Evolutionary conservation across 23 tunicate species (phyloP).

Genomic region (Styela plicata): DNA sequence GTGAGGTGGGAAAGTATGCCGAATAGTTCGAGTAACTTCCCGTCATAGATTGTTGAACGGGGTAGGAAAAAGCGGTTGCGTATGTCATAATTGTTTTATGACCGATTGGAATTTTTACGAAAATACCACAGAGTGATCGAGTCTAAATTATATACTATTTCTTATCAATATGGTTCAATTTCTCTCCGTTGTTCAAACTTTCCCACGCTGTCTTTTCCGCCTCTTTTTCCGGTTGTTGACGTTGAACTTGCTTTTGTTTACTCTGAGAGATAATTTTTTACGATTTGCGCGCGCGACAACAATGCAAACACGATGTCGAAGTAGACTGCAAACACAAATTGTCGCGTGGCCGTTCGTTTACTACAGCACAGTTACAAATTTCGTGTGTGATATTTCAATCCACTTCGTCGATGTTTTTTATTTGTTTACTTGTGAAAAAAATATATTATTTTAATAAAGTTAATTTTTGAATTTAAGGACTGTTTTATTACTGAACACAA

Average conservation of each 20-base stretch:
- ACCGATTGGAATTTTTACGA: neutral
- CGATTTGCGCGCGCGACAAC: conserved; percentile 15
- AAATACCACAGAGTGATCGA: neutral
- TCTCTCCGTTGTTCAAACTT: neutral
- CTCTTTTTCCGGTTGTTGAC: conserved; percentile 1
- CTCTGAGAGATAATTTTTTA: conserved; percentile 11
- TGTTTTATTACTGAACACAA: too few relatives aligned
- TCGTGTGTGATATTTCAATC: too few relatives aligned
- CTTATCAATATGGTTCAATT: neutral
- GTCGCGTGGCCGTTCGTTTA: too few relatives aligned
- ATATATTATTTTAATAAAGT: too few relatives aligned
- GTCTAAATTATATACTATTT: neutral
- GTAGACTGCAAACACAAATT: too few relatives aligned
- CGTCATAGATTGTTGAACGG: neutral
- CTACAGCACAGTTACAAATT: too few relatives aligned
- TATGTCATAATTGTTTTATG: neutral
- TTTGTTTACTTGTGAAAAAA: too few relatives aligned
- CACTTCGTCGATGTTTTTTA: too few relatives aligned
- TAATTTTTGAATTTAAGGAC: too few relatives aligned
- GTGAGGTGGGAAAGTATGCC: too few relatives aligned
- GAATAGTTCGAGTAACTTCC: neutral
- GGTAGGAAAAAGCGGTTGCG: neutral
- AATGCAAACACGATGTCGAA: conserved; percentile 26
- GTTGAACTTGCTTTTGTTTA: conserved; percentile 25
- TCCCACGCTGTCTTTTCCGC: conserved; percentile 26